phyloP scores from a whole-genome alignment of 2,888 invertebrate genomes.

The Drosophila paramelanica region DNA sequence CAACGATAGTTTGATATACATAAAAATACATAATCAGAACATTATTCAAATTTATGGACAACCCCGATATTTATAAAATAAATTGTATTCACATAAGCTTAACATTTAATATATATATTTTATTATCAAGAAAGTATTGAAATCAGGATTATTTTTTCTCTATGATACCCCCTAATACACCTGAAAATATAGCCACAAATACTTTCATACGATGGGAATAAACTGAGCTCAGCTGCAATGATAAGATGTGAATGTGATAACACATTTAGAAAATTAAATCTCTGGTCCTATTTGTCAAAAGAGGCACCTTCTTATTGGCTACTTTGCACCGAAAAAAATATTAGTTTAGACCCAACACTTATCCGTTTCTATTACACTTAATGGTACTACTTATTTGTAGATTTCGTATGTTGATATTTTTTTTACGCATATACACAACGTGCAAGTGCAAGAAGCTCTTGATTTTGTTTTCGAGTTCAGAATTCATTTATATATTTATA shows the following conservation, averaged over 20 bases:
- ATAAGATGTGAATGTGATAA: not conserved
- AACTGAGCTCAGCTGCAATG: constrained; percentile 1
- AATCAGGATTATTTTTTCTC: not conserved
- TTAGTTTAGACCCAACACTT: constrained; percentile 2
- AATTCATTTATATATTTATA: constrained; percentile 20
- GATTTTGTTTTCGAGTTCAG: constrained; percentile 73
- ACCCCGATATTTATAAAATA: constrained; percentile 7
- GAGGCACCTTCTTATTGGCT: constrained; percentile 12
- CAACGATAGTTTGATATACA: not conserved
- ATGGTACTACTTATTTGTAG: constrained; percentile 15
- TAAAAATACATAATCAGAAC: not conserved
- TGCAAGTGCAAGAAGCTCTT: constrained; percentile 79
- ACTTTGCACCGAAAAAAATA: constrained; percentile 1
- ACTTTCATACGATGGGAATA: constrained; percentile 7
- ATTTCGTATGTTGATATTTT: constrained; percentile 18
- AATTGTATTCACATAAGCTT: not conserved
- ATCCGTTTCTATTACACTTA: constrained; percentile 11
- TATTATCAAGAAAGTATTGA: not conserved
- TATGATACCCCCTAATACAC: not conserved
- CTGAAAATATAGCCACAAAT: not conserved
- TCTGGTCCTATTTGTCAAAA: constrained; percentile 38
- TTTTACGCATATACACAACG: constrained; percentile 30
- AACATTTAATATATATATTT: not conserved
- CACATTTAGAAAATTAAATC: constrained; percentile 17
- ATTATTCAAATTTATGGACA: constrained; percentile 5